Conservation (phyloP, 2,797 vertebrate species). For the Morelia viridis region DNA sequence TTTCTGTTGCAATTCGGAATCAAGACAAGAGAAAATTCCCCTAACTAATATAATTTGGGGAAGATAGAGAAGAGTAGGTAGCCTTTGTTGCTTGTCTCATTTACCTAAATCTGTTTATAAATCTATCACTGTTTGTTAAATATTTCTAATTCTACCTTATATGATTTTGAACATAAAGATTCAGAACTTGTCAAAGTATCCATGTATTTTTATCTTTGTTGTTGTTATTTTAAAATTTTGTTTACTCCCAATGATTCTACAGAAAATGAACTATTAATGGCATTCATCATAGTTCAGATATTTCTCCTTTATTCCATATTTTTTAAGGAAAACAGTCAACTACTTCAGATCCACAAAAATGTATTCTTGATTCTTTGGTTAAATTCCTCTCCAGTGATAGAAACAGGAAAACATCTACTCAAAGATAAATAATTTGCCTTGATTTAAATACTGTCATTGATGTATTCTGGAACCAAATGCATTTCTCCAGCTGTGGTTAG, state of each 20-base stretch:
- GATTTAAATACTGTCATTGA: background rate
- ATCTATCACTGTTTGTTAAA: background rate
- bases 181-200: background rate
- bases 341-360: background rate
- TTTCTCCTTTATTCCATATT: background rate
- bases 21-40: background rate
- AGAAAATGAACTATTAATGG: background rate
- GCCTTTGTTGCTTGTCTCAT: background rate
- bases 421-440: background rate
- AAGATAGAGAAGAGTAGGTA: background rate
- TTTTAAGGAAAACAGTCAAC: background rate
- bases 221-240: background rate
- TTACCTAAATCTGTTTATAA: background rate
- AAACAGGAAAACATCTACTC: background rate
- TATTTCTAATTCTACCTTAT: background rate
- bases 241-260: no score
- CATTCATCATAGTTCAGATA: background rate
- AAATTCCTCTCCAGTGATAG: background rate
- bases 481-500: background rate
- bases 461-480: background rate
- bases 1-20: background rate
- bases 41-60: background rate
- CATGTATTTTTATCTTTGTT: background rate
- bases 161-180: background rate
- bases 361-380: background rate